Evolutionary conservation across 2,113 vertebrate genomes (phyloP).

Genomic region (Cynocephalus volans): DNA sequence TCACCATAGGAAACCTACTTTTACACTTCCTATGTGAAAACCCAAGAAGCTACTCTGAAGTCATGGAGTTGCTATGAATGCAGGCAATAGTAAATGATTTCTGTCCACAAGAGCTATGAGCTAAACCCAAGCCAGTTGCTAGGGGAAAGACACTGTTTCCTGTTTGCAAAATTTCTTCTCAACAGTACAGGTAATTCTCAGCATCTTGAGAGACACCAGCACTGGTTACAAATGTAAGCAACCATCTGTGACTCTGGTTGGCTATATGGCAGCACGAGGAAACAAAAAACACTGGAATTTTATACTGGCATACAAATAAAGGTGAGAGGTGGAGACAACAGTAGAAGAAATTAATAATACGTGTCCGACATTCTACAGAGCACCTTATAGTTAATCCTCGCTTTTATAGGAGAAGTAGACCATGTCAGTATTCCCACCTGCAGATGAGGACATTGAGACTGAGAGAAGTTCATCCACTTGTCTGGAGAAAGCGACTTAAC

Average conservation of each 20-base stretch:
- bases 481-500: background rate
- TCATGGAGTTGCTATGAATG: background rate
- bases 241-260: background rate
- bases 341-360: background rate
- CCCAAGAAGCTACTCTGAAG: background rate
- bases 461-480: background rate
- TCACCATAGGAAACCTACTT: background rate
- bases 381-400: background rate
- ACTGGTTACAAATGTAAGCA: background rate
- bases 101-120: background rate
- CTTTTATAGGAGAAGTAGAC: background rate
- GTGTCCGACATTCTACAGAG: background rate
- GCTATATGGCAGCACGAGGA: background rate
- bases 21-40: background rate
- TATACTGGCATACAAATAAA: background rate
- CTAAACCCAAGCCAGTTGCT: conserved; percentile 29
- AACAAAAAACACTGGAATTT: background rate
- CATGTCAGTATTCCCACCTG: background rate
- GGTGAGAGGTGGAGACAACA: background rate
- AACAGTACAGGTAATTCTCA: background rate
- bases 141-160: background rate
- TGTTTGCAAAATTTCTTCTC: conserved; percentile 30
- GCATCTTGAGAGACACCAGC: background rate
- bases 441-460: background rate
- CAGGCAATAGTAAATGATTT: background rate